Evolutionary conservation across 92 coral and sea anemone species (phyloP), one percentile per base, ranked within the genome.

Genomic region (Siderastrea siderea): DNA sequence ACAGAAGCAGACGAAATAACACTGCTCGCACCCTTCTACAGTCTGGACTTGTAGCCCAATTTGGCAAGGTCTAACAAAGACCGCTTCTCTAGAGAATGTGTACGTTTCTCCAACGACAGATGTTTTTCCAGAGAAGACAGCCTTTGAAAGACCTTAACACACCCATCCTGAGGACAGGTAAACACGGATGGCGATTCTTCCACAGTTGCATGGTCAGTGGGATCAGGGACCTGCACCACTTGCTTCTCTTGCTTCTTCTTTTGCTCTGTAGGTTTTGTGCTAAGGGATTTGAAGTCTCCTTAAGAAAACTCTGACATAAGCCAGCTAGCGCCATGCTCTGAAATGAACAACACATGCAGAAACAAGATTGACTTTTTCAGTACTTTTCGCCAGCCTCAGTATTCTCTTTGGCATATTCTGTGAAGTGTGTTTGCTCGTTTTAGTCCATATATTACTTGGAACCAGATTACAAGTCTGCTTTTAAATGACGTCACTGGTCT

Each of bases 31-130:
- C 71, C 90, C 60, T 51, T 71, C 59, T 86, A 79, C 78, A 78
- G 62, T 17, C 57, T 52, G 48, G 84, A 53, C 67, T 86, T 78
- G 79, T 78, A 86, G 68, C 90, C 90, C 2, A 78, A 57, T 67
- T 86, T 69, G 12, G 90, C 90, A 44, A 86, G 90, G 78, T 79
- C 86, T 57, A 86, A 55, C 45, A 86, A 44, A n/a, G 90, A 78
- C 58, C 79, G 60, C 16, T 86, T 86, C 68, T 86, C 90, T 51
- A 79, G 48, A 15, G 85, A 78, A 15, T 68, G 49, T 16, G 90
- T 53, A 54, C 90, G 68, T 59, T 86, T 86, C 58, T 86, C 85
- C 12, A 78, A 59, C 3, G 90, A 78, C 12, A 86, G 12, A 58
- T 53, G 85, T 68, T 79, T 78, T 53, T 78, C 85, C 46, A 78